These are phyloP conservation scores for Passer montanus DNA, from an alignment of 2,113 vertebrate species.

Conservation along the genomic window DNA sequence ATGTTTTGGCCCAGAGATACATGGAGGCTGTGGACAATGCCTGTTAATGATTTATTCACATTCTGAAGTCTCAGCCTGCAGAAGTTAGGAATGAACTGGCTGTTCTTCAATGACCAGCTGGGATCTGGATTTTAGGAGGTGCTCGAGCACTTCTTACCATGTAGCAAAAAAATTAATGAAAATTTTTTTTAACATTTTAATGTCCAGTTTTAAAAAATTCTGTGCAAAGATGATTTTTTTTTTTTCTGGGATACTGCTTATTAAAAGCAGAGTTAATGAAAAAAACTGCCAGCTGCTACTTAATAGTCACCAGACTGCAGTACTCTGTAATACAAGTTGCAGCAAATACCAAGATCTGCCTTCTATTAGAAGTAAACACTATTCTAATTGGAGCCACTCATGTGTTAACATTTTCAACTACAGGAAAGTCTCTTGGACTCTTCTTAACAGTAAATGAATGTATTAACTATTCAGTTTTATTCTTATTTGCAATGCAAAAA, in stretches of 20 bases:
- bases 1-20: not conserved
- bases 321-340: not conserved
- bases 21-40: not conserved
- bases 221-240: not conserved
- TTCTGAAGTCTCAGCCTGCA: not conserved
- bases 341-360: not conserved
- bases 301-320: not conserved
- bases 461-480: not conserved
- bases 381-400: not conserved
- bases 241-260: not conserved
- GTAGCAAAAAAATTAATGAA: not conserved
- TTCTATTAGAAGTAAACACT: not conserved
- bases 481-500: not conserved
- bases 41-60: not conserved
- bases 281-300: not conserved
- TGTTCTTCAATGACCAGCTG: not conserved
- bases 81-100: not conserved
- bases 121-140: not conserved
- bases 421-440: not conserved
- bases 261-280: not conserved
- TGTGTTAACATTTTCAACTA: not conserved
- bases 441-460: not conserved
- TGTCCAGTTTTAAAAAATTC: not conserved
- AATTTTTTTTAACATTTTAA: not conserved
- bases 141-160: not conserved